These are phyloP conservation scores for Cataglyphis albicans DNA, from an alignment of 2,888 invertebrate genomes.

Conservation along the genomic window DNA sequence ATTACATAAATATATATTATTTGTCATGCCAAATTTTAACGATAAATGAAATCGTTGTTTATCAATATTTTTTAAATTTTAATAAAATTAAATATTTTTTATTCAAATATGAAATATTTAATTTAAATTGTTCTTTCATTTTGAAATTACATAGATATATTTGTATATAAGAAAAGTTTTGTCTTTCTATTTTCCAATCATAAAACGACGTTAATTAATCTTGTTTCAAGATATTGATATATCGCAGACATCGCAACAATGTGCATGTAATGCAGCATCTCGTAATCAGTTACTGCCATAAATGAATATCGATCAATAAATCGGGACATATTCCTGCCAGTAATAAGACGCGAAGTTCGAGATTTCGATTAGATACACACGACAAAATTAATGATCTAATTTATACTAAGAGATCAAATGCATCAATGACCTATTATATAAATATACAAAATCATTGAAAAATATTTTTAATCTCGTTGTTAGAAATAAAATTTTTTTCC, in stretches of 20 bases:
- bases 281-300: constrained; percentile 36
- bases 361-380: constrained; percentile 67
- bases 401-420: constrained; percentile 59
- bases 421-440: constrained; percentile 31
- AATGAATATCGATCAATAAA: constrained; percentile 67
- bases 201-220: background rate
- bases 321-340: constrained; percentile 26
- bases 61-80: background rate
- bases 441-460: constrained; percentile 19
- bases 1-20: background rate
- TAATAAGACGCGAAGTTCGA: constrained; percentile 56
- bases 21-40: background rate
- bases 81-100: background rate
- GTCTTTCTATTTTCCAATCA: background rate
- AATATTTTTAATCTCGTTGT: constrained; percentile 27
- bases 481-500: constrained; percentile 11
- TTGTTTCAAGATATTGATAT: constrained; percentile 22
- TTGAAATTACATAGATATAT: background rate
- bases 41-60: background rate
- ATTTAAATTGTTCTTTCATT: background rate
- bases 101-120: background rate
- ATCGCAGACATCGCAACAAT: background rate
- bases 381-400: constrained; percentile 68
- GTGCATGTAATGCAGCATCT: constrained; percentile 57
- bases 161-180: background rate